These are phyloP conservation scores for Seriola dumerili DNA, from an alignment of 2,113 vertebrate species.

Conservation along the genomic window DNA sequence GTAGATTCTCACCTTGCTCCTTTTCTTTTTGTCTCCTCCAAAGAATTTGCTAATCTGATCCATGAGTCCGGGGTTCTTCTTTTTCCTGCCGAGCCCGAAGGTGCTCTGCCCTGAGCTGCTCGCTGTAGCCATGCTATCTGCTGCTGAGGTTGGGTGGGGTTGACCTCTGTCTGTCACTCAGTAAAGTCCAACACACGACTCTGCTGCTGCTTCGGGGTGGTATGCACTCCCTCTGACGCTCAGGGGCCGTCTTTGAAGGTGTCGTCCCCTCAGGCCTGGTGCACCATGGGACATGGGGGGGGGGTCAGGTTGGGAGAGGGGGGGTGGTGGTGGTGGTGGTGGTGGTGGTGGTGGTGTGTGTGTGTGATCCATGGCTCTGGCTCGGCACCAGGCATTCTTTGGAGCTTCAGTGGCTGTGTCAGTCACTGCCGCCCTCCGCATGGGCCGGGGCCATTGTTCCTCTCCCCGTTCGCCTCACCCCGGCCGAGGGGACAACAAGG, in stretches of 20 bases:
- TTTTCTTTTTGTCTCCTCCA: slow-evolving; percentile 93
- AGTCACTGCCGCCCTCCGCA: slow-evolving; percentile 93
- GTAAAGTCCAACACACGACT: slow-evolving; percentile 78
- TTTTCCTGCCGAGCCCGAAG: slow-evolving; percentile 89
- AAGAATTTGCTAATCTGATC: slow-evolving; percentile 96
- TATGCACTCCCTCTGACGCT: slow-evolving; percentile 88
- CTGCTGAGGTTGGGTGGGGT: slow-evolving; percentile 71
- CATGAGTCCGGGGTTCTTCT: slow-evolving; percentile 92
- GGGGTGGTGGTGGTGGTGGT: not conserved
- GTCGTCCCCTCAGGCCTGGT: slow-evolving; percentile 88
- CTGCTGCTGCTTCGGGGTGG: slow-evolving; percentile 89
- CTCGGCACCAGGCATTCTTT: slow-evolving; percentile 91
- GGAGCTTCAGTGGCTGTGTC: slow-evolving; percentile 90
- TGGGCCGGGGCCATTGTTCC: slow-evolving; percentile 92
- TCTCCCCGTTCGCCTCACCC: slow-evolving; percentile 90
- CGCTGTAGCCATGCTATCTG: slow-evolving; percentile 91
- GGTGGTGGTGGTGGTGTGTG: not conserved
- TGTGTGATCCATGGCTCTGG: slow-evolving; percentile 88
- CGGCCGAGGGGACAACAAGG: slow-evolving; percentile 89
- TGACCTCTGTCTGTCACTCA: slow-evolving; percentile 43
- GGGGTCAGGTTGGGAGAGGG: slow-evolving; percentile 87
- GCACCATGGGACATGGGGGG: slow-evolving; percentile 94
- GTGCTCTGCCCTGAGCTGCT: slow-evolving; percentile 93
- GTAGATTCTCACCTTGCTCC: slow-evolving; percentile 92
- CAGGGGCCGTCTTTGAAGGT: slow-evolving; percentile 96